Evolutionary conservation across 2,888 invertebrate genomes (phyloP).

Genomic region (Lepetodrilus schrolli): DNA sequence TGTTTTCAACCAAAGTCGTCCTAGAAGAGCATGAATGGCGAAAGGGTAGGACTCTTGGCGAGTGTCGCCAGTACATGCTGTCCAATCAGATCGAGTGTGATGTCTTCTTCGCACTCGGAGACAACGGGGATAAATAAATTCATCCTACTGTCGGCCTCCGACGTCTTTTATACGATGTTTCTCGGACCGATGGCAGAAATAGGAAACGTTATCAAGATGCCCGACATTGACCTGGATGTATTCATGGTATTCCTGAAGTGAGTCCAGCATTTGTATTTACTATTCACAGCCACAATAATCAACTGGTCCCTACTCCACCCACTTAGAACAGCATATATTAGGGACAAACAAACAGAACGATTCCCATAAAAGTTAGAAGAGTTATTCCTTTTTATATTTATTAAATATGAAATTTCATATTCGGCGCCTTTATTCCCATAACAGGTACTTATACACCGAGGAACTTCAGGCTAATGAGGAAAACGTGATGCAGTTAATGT

Average conservation of each 20-base stretch:
- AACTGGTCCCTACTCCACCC: too few relatives aligned
- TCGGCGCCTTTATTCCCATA: too few relatives aligned
- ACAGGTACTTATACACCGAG: conserved; percentile 2
- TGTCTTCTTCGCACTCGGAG: background rate
- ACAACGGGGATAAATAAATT: background rate
- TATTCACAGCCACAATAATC: too few relatives aligned
- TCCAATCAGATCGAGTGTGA: conserved; percentile 7
- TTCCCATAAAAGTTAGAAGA: too few relatives aligned
- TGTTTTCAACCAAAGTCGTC: too few relatives aligned
- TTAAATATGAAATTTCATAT: too few relatives aligned
- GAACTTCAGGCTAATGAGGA: background rate
- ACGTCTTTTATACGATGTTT: background rate
- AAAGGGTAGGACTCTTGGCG: background rate
- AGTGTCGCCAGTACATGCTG: conserved; percentile 12
- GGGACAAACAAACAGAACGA: too few relatives aligned
- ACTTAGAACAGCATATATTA: too few relatives aligned
- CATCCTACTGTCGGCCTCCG: background rate
- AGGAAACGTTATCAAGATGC: background rate
- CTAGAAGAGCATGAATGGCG: background rate
- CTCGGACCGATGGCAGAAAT: conserved; percentile 16
- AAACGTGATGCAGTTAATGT: conserved; percentile 8
- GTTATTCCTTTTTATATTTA: too few relatives aligned
- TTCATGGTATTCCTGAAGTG: background rate
- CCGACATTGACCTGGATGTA: background rate
- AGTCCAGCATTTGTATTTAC: too few relatives aligned